Evolutionary conservation across 2,888 invertebrate genomes (phyloP), one percentile per base, ranked within the genome.

Genomic region (Caradrina clavipalpis): DNA sequence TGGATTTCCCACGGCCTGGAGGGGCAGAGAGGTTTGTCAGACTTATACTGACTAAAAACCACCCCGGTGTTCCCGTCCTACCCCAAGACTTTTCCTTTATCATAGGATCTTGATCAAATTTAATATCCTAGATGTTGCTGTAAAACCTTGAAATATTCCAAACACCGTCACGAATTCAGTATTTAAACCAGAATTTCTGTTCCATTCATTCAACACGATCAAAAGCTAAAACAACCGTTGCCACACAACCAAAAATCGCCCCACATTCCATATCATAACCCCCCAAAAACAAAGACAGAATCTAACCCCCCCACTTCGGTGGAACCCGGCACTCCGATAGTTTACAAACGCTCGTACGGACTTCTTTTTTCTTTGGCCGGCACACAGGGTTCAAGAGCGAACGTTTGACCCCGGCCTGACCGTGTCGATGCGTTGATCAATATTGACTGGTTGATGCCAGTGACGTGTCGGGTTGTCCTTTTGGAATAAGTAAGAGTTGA

Each of bases 321-420:
- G 53, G 69, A 57, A 57, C 7, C 50, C 51, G 55, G 58, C 11
- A 42, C 53, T 50, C 59, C 63, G 80, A 79, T 77, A 80, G 80
- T 77, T 67, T 80, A 76, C 76, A 75, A 72, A 63, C 72, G 79
- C 54, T 22, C 62, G 60, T 58, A 50, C 45, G 21, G 35, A 22
- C 61, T 70, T 79, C 81, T 82, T 83, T 83, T 83, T 81, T 71
- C 82, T 81, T 73, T 76, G 47, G 53, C 57, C 54, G 66, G 69
- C 73, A 53, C 73, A 81, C 39, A 82, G 82, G 78, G 88, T 88
- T 88, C 88, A 88, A 88, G 88, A 80, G 88, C 88, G 75, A 7
- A 17, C 56, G 49, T 50, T 61, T 79, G 83, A 83, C 81, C 83
- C 77, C 71, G 59, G 66, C 59, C 81, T 87, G 85, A 86, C 87